Percentiles rank a stretch among this genome's conserved stretches.
Evolutionary conservation across 2,888 invertebrate genomes (phyloP).

Genomic region (Callyntrura guangdongensis): DNA sequence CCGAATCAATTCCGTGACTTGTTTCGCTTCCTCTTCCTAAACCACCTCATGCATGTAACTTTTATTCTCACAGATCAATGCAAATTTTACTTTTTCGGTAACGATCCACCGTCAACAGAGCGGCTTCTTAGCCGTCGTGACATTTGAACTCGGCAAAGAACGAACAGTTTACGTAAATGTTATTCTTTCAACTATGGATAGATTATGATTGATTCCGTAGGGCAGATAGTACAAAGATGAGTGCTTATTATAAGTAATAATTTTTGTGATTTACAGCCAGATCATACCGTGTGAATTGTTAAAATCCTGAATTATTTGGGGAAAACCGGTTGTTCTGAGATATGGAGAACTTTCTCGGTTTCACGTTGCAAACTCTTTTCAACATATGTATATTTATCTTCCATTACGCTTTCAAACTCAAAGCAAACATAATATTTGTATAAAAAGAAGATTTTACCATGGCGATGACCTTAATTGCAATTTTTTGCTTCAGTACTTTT

Average conservation of each 20-base stretch:
- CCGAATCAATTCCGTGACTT: conserved; percentile 39
- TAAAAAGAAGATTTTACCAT: conserved; percentile 25
- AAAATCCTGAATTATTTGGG: conserved; percentile 26
- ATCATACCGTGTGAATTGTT: conserved; percentile 27
- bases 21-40: conserved; percentile 21
- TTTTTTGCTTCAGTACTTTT: conserved; percentile 53
- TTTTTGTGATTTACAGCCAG: conserved; percentile 16
- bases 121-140: conserved; percentile 2
- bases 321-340: conserved; percentile 36
- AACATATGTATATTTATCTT: conserved; percentile 5
- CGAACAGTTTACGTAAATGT: conserved; percentile 5
- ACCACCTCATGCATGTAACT: conserved; percentile 15
- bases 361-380: conserved; percentile 9
- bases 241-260: conserved; percentile 22
- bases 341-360: not conserved
- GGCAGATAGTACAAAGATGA: conserved; percentile 18
- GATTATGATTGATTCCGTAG: conserved; percentile 40
- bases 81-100: conserved; percentile 42
- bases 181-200: conserved; percentile 4
- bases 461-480: conserved; percentile 40
- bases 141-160: conserved; percentile 46
- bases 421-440: conserved; percentile 7
- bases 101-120: conserved; percentile 14
- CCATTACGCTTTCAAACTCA: conserved; percentile 37
- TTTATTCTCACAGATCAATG: not conserved